Conservation (phyloP, 2,888 invertebrate species). For the Drosophila mimica region DNA sequence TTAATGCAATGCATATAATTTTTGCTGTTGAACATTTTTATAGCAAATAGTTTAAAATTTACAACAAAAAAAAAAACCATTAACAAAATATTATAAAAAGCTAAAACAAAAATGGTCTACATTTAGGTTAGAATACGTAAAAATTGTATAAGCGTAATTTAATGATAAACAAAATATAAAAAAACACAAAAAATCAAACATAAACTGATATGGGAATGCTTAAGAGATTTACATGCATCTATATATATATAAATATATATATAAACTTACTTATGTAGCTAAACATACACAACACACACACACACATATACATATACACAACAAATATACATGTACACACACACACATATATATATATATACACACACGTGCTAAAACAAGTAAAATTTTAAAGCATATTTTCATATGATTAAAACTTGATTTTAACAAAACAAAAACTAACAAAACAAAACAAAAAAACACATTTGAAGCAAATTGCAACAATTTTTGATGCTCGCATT, state of each 20-base stretch:
- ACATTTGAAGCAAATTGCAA: constrained; percentile 18
- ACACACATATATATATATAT: constrained; percentile 23
- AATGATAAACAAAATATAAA: constrained; percentile 72
- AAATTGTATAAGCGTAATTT: constrained; percentile 76
- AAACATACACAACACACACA: constrained; percentile 18
- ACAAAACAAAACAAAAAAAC: constrained; percentile 14
- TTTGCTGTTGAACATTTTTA: constrained; percentile 72
- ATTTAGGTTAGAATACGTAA: constrained; percentile 78
- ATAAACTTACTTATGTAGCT: constrained; percentile 14
- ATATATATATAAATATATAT: constrained; percentile 8
- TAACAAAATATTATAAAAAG: constrained; percentile 40
- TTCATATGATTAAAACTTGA: constrained; percentile 61
- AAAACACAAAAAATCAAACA: constrained; percentile 28
- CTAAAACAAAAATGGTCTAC: constrained; percentile 67
- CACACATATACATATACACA: constrained; percentile 22
- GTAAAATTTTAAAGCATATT: constrained; percentile 64
- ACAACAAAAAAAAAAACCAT: constrained; percentile 44
- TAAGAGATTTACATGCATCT: constrained; percentile 47
- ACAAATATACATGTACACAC: constrained; percentile 33
- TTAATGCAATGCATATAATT: constrained; percentile 55
- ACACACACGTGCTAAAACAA: constrained; percentile 31
- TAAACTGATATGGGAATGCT: constrained; percentile 41
- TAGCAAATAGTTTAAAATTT: constrained; percentile 74
- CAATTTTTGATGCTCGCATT: constrained; percentile 54
- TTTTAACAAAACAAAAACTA: constrained; percentile 37